Percentiles rank a stretch among this genome's conserved stretches.
phyloP scores from a whole-genome alignment of 2,113 vertebrate genomes.

The Macaca nemestrina region DNA sequence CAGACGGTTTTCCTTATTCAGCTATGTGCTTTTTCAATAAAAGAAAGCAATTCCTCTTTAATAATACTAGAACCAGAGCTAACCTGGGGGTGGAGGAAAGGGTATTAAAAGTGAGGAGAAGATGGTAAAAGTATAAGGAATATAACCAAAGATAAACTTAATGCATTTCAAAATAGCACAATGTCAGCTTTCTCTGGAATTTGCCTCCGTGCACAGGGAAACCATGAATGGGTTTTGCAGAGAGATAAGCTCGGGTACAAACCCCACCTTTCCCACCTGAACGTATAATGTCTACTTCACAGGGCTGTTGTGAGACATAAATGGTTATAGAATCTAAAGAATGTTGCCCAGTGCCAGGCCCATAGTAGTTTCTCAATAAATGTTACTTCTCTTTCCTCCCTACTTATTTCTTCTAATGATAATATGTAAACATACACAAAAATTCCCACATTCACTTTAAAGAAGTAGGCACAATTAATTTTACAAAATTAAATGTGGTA shows the following conservation, averaged over 20 bases:
- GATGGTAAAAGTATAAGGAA: background rate
- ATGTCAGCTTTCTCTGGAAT: background rate
- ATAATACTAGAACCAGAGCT: background rate
- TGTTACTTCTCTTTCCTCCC: background rate
- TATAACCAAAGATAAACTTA: background rate
- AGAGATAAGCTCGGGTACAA: background rate
- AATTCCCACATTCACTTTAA: background rate
- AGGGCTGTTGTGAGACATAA: background rate
- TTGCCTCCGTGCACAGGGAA: too few relatives aligned
- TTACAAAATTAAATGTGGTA: background rate
- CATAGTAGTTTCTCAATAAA: background rate
- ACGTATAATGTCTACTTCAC: background rate
- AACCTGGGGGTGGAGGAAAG: background rate
- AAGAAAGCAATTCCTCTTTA: slow-evolving; percentile 4
- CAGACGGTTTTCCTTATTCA: background rate
- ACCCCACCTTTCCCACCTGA: background rate
- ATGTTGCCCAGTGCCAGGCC: too few relatives aligned
- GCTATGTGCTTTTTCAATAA: background rate
- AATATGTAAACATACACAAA: background rate
- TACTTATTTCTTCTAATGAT: background rate
- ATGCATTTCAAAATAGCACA: background rate
- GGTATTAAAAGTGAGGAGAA: background rate
- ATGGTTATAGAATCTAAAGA: background rate
- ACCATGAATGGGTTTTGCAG: background rate
- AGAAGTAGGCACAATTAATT: background rate